Evolutionary conservation across 2,888 invertebrate species (phyloP), one percentile per base, ranked within the genome.

Genomic region (Oscheius sp.): DNA sequence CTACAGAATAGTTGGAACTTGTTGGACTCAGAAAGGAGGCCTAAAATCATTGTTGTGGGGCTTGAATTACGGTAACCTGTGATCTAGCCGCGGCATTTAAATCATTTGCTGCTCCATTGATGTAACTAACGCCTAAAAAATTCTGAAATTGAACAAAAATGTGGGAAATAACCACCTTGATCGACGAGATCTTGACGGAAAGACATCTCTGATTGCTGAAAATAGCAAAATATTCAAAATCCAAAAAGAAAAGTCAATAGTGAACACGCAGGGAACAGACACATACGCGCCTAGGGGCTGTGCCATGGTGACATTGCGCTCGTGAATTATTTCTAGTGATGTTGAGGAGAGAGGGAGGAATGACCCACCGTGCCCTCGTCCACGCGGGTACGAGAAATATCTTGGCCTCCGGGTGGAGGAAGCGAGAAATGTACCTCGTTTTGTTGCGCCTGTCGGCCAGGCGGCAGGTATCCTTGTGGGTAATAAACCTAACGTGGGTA

Each of bases 1-100:
- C 77, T 21, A 77, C 61, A 1, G 73, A 59, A 16, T 45, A 27
- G 18, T 74, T 59, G 18, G 69, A 74, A 63, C 66, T 72, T 12
- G 55, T 55, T 1, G 72, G 55, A 21, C 72, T 64, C 16, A 70
- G 45, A 59, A 58, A 13, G n/a, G 46, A 9, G 0, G 59, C 35
- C 59, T 70, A 18, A 43, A 46, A 45, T 45, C 16, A 53, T 9
- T 5, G 9, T 13, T 45, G 9, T 16, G 45, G 45, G 9, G 16
- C 9, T 9, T 45, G 45, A 45, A 45, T 16, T n/a, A n/a, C n/a
- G n/a, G 9, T 45, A 45, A 49, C 49, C 49, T 49, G 49, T 3
- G 21, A 21, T 49, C 49, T 49, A 41, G 21, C 41, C 35, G 35
- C 35, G 3, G 35, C 9, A 18, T 18, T 23, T 13, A 43, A 7